Conservation (phyloP, 2,888 invertebrate species). For the Acleris literana region DNA sequence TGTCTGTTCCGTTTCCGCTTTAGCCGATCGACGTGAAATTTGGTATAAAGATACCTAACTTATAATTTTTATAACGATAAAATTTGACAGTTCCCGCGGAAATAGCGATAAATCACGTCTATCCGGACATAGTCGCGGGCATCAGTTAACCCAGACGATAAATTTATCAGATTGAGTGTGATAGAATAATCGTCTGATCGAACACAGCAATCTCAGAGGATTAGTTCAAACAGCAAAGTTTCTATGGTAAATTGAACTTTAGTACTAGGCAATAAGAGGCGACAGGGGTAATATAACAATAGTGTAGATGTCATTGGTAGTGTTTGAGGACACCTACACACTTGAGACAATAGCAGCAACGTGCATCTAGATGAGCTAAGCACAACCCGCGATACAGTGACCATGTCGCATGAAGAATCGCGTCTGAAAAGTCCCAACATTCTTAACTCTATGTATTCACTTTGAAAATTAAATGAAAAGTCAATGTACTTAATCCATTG, state of each 20-base stretch:
- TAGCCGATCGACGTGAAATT: too few species aligned
- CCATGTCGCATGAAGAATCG: conserved; percentile 28
- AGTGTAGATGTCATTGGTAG: conserved; percentile 1
- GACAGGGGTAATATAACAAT: not conserved
- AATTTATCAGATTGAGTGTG: conserved; percentile 2
- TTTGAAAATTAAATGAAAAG: too few species aligned
- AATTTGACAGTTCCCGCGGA: too few species aligned
- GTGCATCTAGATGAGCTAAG: conserved; percentile 53
- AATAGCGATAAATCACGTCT: too few species aligned
- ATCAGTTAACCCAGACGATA: too few species aligned
- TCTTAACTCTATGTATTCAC: too few species aligned
- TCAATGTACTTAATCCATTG: too few species aligned
- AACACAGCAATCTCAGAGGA: not conserved
- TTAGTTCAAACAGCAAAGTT: too few species aligned
- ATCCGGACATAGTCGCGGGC: too few species aligned
- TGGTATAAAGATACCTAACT: too few species aligned
- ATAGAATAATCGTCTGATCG: conserved; percentile 10
- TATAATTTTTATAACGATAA: too few species aligned
- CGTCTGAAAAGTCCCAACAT: not conserved
- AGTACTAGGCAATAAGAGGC: conserved; percentile 3
- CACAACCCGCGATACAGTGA: conserved; percentile 40
- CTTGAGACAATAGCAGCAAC: conserved; percentile 58
- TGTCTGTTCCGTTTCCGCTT: too few species aligned
- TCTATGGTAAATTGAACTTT: not conserved
- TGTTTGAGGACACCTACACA: conserved; percentile 57